Evolutionary conservation across 2,113 vertebrate genomes (phyloP).

Genomic region (Strix uralensis): DNA sequence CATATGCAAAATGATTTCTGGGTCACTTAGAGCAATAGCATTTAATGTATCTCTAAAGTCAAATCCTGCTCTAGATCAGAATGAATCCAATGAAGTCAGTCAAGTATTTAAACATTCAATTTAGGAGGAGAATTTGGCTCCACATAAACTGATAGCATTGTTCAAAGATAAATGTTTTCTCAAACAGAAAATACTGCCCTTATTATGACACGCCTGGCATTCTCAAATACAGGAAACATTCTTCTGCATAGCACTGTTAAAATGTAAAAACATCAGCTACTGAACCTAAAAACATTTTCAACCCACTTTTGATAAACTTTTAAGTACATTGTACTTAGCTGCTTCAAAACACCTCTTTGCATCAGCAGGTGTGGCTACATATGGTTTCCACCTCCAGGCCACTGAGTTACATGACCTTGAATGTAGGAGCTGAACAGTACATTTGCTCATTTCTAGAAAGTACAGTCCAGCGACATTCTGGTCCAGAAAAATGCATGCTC

Average conservation of each 20-base stretch:
- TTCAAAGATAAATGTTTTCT: slow-evolving; percentile 3
- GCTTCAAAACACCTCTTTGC: slow-evolving; percentile 27
- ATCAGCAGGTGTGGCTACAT: slow-evolving; percentile 1
- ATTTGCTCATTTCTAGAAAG: neutral
- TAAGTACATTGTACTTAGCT: slow-evolving; percentile 47
- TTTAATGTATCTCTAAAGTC: neutral
- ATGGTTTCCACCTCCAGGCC: neutral
- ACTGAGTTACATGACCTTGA: neutral
- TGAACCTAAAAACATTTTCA: slow-evolving; percentile 44
- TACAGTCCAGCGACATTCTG: neutral
- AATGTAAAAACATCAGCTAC: slow-evolving; percentile 20
- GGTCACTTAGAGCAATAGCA: neutral
- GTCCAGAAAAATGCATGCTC: neutral
- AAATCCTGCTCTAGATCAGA: neutral
- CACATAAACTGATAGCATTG: neutral
- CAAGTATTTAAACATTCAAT: neutral
- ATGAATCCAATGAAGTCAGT: neutral
- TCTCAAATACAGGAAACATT: neutral
- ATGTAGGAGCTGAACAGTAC: neutral
- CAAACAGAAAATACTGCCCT: neutral
- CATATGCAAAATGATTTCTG: neutral
- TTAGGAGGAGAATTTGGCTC: neutral
- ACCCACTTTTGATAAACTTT: slow-evolving; percentile 14
- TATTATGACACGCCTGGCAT: neutral
- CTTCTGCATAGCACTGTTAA: neutral